phyloP scores from a whole-genome alignment of 2,888 invertebrate species.

The Anthrax anthrax region DNA sequence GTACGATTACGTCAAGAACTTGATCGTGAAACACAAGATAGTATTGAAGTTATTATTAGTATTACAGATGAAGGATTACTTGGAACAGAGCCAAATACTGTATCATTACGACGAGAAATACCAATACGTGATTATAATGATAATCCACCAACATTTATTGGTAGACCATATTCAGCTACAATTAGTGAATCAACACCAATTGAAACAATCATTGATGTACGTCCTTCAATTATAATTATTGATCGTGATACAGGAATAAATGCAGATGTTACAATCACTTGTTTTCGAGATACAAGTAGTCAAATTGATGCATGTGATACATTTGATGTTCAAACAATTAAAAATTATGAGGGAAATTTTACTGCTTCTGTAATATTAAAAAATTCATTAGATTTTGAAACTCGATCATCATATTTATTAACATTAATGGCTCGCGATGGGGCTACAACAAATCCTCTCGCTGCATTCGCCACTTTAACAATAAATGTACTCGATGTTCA shows the following conservation, averaged over 20 bases:
- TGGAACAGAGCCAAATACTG: conserved; percentile 60
- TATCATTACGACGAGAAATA: conserved; percentile 61
- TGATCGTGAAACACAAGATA: conserved; percentile 55
- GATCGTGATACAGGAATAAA: conserved; percentile 62
- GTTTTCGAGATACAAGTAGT: conserved; percentile 39
- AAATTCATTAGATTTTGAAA: conserved; percentile 62
- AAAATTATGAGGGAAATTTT: conserved; percentile 52
- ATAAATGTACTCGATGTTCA: conserved; percentile 65
- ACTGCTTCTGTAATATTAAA: conserved; percentile 51
- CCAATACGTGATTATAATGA: conserved; percentile 68
- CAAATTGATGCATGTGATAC: conserved; percentile 56
- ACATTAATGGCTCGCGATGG: conserved; percentile 52
- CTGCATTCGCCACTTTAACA: conserved; percentile 56
- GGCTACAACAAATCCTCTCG: conserved; percentile 44
- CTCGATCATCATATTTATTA: conserved; percentile 54
- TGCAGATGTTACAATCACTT: conserved; percentile 50
- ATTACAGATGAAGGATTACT: conserved; percentile 61
- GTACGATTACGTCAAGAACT: conserved; percentile 54
- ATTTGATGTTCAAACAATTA: conserved; percentile 50
- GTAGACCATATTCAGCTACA: conserved; percentile 56
- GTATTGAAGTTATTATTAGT: conserved; percentile 66
- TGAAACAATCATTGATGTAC: conserved; percentile 44
- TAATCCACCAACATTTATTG: conserved; percentile 59
- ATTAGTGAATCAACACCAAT: conserved; percentile 53
- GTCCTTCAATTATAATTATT: conserved; percentile 47